Percentiles rank a stretch among this genome's conserved stretches.
These are phyloP conservation scores for Tromatobia lineatoria DNA, from an alignment of 2,888 invertebrate genomes.

Conservation along the genomic window DNA sequence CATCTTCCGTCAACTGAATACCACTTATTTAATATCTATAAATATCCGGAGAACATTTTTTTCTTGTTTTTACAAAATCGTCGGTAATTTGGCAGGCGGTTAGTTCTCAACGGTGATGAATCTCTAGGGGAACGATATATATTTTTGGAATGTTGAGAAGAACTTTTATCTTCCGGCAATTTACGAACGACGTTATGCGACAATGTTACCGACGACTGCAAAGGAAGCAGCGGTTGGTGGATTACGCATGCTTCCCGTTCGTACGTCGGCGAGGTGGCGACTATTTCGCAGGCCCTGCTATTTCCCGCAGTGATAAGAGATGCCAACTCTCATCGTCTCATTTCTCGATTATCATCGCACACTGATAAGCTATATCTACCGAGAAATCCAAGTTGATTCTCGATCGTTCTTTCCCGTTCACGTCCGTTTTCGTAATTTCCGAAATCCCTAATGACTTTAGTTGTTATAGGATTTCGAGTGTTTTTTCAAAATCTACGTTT, in stretches of 20 bases:
- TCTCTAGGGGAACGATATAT: not conserved
- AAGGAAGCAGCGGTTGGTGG: conserved; percentile 26
- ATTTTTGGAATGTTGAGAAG: conserved; percentile 48
- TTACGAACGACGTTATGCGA: conserved; percentile 22
- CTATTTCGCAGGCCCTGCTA: conserved; percentile 24
- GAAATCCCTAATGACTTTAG: no score
- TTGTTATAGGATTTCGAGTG: no score
- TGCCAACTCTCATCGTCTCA: conserved; percentile 39
- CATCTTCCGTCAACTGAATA: not conserved
- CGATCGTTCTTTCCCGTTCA: not conserved
- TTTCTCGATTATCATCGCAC: not conserved
- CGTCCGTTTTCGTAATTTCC: not conserved
- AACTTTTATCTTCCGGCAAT: conserved; percentile 55
- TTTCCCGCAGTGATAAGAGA: conserved; percentile 45
- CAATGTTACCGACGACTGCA: conserved; percentile 59
- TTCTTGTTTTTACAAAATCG: not conserved
- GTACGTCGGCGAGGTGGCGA: conserved; percentile 23
- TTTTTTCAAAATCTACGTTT: no score
- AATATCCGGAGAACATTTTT: not conserved
- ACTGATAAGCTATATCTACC: conserved; percentile 16
- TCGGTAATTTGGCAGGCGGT: not conserved
- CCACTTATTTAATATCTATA: not conserved
- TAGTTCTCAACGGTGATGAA: not conserved
- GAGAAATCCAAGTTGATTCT: not conserved
- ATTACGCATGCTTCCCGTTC: conserved; percentile 44